Percentiles rank a stretch among this genome's conserved stretches.
phyloP scores from a whole-genome alignment of 2,797 vertebrate genomes.

The Xiphorhynchus erythropygius region DNA sequence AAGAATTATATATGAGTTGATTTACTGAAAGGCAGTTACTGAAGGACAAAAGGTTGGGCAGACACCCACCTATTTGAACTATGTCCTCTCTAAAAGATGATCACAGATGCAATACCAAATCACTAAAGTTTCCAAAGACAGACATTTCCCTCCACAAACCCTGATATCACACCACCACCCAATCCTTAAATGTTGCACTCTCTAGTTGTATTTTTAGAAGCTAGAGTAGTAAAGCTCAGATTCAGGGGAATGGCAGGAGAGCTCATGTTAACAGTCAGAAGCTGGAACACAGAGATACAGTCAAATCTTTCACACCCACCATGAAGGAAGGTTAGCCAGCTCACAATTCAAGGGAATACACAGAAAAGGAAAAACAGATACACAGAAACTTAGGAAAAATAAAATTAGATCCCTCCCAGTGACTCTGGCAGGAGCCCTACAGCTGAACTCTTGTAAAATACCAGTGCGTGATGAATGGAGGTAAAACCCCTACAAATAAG shows the following conservation, averaged over 20 bases:
- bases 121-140: not conserved
- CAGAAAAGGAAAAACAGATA: not conserved
- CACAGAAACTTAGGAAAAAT: not conserved
- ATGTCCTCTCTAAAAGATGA: not conserved
- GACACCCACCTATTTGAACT: not conserved
- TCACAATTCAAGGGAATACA: not conserved
- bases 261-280: not conserved
- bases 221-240: not conserved
- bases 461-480: not conserved
- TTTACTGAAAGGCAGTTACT: not conserved
- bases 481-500: not conserved
- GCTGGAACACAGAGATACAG: not conserved
- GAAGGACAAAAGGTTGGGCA: not conserved
- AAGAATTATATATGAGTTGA: not conserved
- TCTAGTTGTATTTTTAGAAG: fast-evolving
- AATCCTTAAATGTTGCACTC: not conserved
- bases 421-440: not conserved
- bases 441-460: not conserved
- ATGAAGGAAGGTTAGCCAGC: not conserved
- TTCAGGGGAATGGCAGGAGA: not conserved
- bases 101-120: not conserved
- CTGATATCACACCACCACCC: not conserved
- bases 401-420: not conserved
- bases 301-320: not conserved
- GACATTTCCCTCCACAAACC: not conserved